Evolutionary conservation across 2,113 vertebrate species (phyloP).

Genomic region (Pycnonotus jocosus): DNA sequence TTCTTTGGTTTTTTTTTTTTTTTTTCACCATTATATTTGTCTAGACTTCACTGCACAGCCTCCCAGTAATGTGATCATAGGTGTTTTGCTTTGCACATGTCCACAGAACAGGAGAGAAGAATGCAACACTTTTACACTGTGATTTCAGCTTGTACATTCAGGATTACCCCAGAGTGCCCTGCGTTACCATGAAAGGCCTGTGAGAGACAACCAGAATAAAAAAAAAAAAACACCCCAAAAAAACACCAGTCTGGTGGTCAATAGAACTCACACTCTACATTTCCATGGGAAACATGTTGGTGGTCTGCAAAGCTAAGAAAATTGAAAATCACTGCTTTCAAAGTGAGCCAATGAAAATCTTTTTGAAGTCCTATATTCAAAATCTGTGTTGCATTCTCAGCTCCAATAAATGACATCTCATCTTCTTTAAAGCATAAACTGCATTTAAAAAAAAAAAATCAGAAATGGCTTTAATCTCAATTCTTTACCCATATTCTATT

Average conservation of each 20-base stretch:
- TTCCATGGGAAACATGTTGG: slow-evolving; percentile 41
- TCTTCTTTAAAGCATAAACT: slow-evolving; percentile 5
- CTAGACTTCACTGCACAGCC: neutral
- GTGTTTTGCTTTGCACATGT: neutral
- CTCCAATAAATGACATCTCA: slow-evolving; percentile 28
- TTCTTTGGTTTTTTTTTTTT: neutral
- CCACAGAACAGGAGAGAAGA: neutral
- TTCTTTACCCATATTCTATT: slow-evolving; percentile 1
- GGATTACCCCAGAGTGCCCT: neutral
- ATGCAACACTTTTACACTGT: neutral
- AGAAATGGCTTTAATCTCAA: slow-evolving; percentile 9
- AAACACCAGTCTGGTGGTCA: neutral
- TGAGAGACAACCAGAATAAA: neutral
- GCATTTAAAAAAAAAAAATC: neutral
- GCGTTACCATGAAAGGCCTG: neutral
- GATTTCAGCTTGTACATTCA: neutral
- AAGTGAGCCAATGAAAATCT: neutral
- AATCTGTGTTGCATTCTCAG: slow-evolving; percentile 46
- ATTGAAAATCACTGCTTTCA: slow-evolving; percentile 19
- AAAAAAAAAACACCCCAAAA: neutral
- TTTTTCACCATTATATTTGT: neutral
- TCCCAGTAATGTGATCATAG: neutral
- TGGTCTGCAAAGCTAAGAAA: slow-evolving; percentile 42
- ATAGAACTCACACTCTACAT: neutral
- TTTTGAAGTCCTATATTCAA: slow-evolving; percentile 42